Evolutionary conservation across 1,140 invertebrate species (phyloP), one percentile per base, ranked within the genome.

Genomic region (Drosophila takahashii): DNA sequence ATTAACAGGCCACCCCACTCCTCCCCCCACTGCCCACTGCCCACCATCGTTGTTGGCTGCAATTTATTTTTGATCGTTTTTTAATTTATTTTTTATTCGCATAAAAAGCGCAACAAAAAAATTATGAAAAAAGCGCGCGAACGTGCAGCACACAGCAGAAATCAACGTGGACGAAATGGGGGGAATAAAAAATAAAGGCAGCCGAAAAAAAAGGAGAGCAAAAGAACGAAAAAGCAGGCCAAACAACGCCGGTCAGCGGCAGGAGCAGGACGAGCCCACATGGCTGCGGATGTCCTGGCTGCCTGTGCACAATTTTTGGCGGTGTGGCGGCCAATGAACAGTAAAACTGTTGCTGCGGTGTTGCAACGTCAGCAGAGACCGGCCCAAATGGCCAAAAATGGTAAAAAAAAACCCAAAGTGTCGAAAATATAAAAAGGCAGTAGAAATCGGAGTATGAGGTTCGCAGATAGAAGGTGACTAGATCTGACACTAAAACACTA

Each of bases 21-120:
- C n/a, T n/a, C 11, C 8, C 6, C 16, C 18, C 2, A 11, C n/a
- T 8, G 13, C n/a, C 18, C 8, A 4, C 2, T n/a, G n/a, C n/a
- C n/a, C 18, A 11, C 29, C 65, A 37, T 44, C 64, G 42, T 54
- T 54, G 39, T 71, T 65, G 58, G 50, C 57, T 58, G 72, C 79
- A 89, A 84, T 87, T 87, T 84, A 89, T 84, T 89, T 89, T 87
- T 79, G 61, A 89, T 84, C 73, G 84, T 89, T 87, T 89, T 87
- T 87, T 89, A 79, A 89, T 84, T 90, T 84, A 79, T 84, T 87
- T 89, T 87, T 87, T 87, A 84, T 87, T 87, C 62, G 61, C 62
- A 66, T 51, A 79, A 89, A 76, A 77, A 85, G 66, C 34, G 65
- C 66, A 73, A 81, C 54, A 80, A 83, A 81, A 48, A 83, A 81